Evolutionary conservation across 2,888 invertebrate genomes (phyloP).

Genomic region (Chromoteleia sp.): DNA sequence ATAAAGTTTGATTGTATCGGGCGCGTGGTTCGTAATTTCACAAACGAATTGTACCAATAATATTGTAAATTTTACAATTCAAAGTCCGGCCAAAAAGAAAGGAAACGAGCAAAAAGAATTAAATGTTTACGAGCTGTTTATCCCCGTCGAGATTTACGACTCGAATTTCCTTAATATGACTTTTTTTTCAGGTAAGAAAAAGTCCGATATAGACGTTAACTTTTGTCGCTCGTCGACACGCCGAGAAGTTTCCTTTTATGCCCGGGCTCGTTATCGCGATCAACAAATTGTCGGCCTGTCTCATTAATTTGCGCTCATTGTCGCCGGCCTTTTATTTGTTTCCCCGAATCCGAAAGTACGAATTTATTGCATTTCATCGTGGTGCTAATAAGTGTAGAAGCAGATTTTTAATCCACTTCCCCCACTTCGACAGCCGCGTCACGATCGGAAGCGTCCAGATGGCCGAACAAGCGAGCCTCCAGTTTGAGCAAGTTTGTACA

Average conservation of each 20-base stretch:
- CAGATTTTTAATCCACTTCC: constrained; percentile 27
- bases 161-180: constrained; percentile 37
- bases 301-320: constrained; percentile 48
- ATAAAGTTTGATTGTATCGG: constrained; percentile 35
- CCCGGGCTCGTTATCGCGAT: constrained; percentile 44
- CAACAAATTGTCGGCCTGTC: constrained; percentile 54
- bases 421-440: too few species aligned
- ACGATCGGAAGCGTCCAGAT: too few species aligned
- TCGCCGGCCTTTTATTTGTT: constrained; percentile 40
- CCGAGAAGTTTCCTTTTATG: constrained; percentile 45
- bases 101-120: not conserved
- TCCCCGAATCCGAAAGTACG: constrained; percentile 30
- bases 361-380: constrained; percentile 53
- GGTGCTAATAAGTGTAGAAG: constrained; percentile 24
- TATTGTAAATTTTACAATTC: constrained; percentile 27
- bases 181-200: constrained; percentile 51
- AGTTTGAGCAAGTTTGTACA: too few species aligned
- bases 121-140: constrained; percentile 46
- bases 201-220: constrained; percentile 58
- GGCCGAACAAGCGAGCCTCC: too few species aligned
- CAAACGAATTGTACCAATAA: constrained; percentile 32
- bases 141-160: constrained; percentile 24
- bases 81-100: constrained; percentile 3
- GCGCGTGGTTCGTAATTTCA: constrained; percentile 7
- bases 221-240: constrained; percentile 41